These are phyloP conservation scores for Onychorhynchus coronatus DNA, from an alignment of 2,113 vertebrate genomes.

Conservation along the genomic window DNA sequence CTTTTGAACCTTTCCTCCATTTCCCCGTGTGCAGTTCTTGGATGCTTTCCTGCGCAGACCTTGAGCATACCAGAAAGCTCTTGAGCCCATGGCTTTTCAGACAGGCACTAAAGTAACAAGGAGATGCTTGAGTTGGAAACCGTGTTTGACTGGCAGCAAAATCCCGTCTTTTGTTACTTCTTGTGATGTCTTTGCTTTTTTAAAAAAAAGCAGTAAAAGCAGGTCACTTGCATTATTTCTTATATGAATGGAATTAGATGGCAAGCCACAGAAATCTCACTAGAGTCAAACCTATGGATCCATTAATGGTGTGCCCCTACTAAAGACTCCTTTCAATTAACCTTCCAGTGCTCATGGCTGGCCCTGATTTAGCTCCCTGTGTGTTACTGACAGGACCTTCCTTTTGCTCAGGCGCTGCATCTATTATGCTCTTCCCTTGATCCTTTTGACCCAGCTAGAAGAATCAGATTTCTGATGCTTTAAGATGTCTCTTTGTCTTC, in stretches of 20 bases:
- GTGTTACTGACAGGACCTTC: not conserved
- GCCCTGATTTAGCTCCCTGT: not conserved
- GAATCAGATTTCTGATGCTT: not conserved
- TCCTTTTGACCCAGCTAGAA: not conserved
- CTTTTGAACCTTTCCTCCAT: not conserved
- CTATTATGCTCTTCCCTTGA: not conserved
- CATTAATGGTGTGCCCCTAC: not conserved
- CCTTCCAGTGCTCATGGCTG: not conserved
- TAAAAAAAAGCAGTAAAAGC: not conserved
- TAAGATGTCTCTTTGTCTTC: not conserved
- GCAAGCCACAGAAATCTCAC: not conserved
- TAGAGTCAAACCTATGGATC: not conserved
- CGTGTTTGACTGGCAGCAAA: not conserved
- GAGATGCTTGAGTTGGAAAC: constrained; percentile 1
- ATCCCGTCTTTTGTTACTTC: not conserved
- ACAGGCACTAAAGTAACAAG: not conserved
- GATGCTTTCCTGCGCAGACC: not conserved
- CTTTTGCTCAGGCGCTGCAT: not conserved
- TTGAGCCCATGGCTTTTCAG: not conserved
- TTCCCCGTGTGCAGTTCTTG: not conserved
- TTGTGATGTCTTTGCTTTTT: not conserved
- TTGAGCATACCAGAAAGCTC: not conserved
- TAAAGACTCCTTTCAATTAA: not conserved
- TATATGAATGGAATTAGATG: not conserved
- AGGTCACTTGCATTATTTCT: not conserved